phyloP scores from a whole-genome alignment of 92 coral and sea anemone species.

The Isaurus tuberculatus region DNA sequence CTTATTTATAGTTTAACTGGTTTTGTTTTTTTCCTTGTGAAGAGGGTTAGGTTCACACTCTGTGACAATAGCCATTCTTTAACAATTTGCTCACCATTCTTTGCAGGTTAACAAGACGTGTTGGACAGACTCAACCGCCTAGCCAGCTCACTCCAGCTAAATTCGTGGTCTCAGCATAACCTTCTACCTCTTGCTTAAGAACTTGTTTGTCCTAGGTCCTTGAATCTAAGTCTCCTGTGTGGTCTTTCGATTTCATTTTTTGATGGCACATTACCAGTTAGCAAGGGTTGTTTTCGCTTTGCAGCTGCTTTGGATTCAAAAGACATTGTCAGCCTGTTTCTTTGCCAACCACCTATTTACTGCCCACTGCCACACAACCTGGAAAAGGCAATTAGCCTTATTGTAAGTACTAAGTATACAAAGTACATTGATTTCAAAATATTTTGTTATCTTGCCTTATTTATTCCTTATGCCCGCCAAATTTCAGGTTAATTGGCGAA shows the following conservation, averaged over 20 bases:
- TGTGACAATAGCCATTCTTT: slow-evolving; percentile 59
- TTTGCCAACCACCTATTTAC: slow-evolving; percentile 46
- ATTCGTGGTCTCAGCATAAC: slow-evolving; percentile 46
- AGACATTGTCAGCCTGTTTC: slow-evolving; percentile 37
- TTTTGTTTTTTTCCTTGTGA: slow-evolving; percentile 31
- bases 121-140: slow-evolving; percentile 43
- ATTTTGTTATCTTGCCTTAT: no score
- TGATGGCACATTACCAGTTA: neutral
- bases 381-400: neutral
- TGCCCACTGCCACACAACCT: slow-evolving; percentile 54
- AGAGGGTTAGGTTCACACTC: slow-evolving; percentile 51
- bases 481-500: no score
- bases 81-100: no score
- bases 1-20: slow-evolving; percentile 15
- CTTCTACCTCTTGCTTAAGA: slow-evolving; percentile 51
- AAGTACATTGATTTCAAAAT: no score
- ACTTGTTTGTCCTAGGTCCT: slow-evolving; percentile 60
- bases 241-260: slow-evolving; percentile 41
- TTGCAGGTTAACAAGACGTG: slow-evolving; percentile 45
- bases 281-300: slow-evolving; percentile 30
- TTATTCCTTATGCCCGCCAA: no score
- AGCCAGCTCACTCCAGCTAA: slow-evolving; percentile 61
- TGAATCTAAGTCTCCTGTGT: slow-evolving; percentile 46
- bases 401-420: no score
- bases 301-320: slow-evolving; percentile 52